These are phyloP conservation scores for Orthonyx spaldingii DNA, from an alignment of 2,113 vertebrate genomes.

Conservation along the genomic window DNA sequence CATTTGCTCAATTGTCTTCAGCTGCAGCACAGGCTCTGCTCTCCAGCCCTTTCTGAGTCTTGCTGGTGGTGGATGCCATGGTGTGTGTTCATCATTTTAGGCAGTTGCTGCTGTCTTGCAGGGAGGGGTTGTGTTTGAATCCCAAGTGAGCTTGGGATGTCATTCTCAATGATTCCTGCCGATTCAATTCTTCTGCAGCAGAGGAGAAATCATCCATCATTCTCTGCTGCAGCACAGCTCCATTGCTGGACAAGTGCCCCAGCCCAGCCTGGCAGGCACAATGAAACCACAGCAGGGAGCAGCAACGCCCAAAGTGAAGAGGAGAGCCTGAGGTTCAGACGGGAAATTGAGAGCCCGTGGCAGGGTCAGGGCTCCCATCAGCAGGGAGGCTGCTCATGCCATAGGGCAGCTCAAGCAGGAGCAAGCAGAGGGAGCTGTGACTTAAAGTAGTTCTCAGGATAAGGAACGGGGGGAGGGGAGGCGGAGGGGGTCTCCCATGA, in stretches of 20 bases:
- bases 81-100: not conserved
- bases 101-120: not conserved
- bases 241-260: not conserved
- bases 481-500: rapidly evolving
- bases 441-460: not conserved
- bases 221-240: not conserved
- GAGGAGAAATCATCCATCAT: not conserved
- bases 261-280: not conserved
- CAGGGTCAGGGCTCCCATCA: not conserved
- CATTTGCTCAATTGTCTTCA: not conserved
- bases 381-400: too few species aligned
- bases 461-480: not conserved
- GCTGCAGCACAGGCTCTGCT: not conserved
- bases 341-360: rapidly evolving
- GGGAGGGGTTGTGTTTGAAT: not conserved
- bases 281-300: not conserved
- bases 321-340: not conserved
- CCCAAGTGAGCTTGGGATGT: not conserved
- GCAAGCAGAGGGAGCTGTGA: not conserved
- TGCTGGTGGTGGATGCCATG: not conserved
- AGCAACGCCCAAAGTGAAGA: not conserved
- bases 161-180: not conserved
- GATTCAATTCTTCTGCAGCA: not conserved
- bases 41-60: not conserved
- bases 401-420: rapidly evolving